A percentile compares a stretch with the other conserved stretches of the same genome.
Conservation (phyloP, 2,113 vertebrate genomes). For the Eudorcas thomsonii region DNA sequence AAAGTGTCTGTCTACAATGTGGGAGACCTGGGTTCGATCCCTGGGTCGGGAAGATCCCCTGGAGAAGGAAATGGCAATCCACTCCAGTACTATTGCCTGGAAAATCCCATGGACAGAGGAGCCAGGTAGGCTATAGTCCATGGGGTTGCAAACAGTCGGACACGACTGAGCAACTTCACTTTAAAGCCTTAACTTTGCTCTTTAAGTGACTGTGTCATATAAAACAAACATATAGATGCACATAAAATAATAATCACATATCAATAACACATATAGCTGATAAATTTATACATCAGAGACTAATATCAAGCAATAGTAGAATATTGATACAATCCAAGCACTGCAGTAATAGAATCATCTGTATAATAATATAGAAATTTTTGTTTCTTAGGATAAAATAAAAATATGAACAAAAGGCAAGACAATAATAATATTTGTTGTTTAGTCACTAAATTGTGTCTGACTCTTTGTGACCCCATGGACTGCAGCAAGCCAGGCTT, state of each 20-base stretch:
- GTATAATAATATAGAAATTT: not conserved
- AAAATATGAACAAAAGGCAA: not conserved
- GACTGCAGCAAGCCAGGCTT: not conserved
- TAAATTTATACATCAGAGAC: not conserved
- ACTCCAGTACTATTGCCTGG: too few species aligned
- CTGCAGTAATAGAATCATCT: not conserved
- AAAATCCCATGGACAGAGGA: too few species aligned
- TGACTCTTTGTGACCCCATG: not conserved
- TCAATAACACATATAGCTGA: not conserved
- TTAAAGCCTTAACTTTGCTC: not conserved
- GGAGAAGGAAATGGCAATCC: too few species aligned
- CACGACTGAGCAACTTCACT: too few species aligned
- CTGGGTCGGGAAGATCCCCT: too few species aligned
- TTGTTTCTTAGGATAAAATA: not conserved
- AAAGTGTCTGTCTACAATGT: too few species aligned
- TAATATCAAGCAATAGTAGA: not conserved
- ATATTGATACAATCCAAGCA: not conserved
- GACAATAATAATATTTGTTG: not conserved
- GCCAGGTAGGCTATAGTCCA: too few species aligned
- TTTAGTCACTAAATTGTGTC: not conserved
- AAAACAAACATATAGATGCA: not conserved
- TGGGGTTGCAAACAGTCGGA: too few species aligned
- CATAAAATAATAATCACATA: not conserved
- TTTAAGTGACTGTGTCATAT: not conserved
- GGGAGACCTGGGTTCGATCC: too few species aligned